Base-by-base conservation (phyloP, 92 coral and sea anemone genomes). In the Palythoa grandiflora region DNA sequence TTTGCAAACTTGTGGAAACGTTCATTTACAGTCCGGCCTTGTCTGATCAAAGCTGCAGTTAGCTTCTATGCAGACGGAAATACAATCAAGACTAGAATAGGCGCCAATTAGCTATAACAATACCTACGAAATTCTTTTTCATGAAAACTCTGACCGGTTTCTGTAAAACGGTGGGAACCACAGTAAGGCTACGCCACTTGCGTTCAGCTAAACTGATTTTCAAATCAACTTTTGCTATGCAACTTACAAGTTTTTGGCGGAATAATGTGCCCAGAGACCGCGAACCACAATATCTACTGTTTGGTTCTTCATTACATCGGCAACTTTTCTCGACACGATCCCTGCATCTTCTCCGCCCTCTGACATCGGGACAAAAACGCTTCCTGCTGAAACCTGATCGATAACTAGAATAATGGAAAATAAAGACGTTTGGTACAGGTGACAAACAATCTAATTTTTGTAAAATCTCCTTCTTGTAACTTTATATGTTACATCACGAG, bases 261-360 rank as follows among this genome's bases (percentile, higher is more conserved):
- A 72, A 72, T 72, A 72, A 72, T 72, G 50, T 38, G 77, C 77
- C 77, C 77, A 28, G 40, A 72, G 77, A 38, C 77, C 77, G 47
- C 77, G 77, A 72, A 72, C 77, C 15, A 72, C 77, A 38, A 9
- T 17, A 72, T 72, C 77, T 72, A 11, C 36, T 11, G 50, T 72
- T 38, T 72, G 77, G 50, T 35, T 72, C n/a, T 72, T 72, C 17
- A 72, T 72, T 2, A 72, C 77, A 21, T 72, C 77, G 40, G 10
- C 47, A 13, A 38, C 51, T 72, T 38, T 72, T 21, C 47, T 72
- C 40, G 50, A 28, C 44, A 72, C 77, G 47, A 72, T 37, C 47
- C 77, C 77, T 28, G 40, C 77, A 21, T 38, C 77, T 72, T 28
- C 40, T 72, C 77, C 77, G 19, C 70, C 70, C 70, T n/a, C 5